Percentiles rank a stretch among this genome's conserved stretches.
Evolutionary conservation across 2,888 invertebrate species (phyloP).

Genomic region (Teleiodes luculella): DNA sequence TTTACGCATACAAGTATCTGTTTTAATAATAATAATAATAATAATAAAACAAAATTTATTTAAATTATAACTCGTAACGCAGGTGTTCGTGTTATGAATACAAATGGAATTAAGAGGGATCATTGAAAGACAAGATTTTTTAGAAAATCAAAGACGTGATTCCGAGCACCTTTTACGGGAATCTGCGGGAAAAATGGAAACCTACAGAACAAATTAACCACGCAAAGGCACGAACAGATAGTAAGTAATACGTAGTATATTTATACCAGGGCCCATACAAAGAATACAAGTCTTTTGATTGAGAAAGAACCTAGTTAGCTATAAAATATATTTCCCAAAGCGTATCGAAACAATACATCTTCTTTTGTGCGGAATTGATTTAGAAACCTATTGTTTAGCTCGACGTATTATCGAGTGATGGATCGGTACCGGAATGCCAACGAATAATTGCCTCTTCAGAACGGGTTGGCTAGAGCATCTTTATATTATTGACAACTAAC

Average conservation of each 20-base stretch:
- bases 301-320: neutral
- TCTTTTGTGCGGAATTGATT: neutral
- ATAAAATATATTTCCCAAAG: neutral
- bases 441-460: conserved; percentile 49
- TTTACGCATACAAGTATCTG: too few relatives aligned
- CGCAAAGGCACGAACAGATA: too few relatives aligned
- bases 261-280: too few relatives aligned
- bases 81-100: neutral
- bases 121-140: neutral
- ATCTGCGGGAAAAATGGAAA: neutral
- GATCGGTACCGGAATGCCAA: conserved; percentile 46
- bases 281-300: neutral
- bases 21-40: too few relatives aligned
- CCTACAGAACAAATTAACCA: conserved; percentile 12
- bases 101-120: neutral
- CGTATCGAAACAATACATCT: neutral
- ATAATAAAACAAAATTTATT: too few relatives aligned
- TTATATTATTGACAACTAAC: neutral
- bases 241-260: too few relatives aligned
- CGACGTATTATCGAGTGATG: conserved; percentile 35
- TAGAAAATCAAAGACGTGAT: neutral
- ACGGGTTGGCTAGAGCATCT: conserved; percentile 35
- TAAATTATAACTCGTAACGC: neutral
- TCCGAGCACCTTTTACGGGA: too few relatives aligned
- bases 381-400: conserved; percentile 31